Evolutionary conservation across 2,888 invertebrate species (phyloP).

Genomic region (Stictocephala bisonia): DNA sequence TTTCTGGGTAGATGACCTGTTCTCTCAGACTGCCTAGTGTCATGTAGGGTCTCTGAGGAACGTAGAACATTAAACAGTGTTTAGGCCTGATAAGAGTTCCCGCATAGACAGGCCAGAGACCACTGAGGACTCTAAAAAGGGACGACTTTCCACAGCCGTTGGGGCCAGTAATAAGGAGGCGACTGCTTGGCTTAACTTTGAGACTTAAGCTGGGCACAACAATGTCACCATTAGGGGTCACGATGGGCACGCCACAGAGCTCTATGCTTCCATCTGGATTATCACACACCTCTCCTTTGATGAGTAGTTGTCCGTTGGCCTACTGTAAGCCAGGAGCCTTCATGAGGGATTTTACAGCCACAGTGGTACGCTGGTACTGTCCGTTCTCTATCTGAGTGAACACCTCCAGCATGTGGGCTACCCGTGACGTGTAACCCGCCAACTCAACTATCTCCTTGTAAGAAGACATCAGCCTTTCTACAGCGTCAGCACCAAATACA

Average conservation of each 20-base stretch:
- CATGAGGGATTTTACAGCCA: conserved; percentile 49
- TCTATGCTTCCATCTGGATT: conserved; percentile 80
- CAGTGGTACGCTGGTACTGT: conserved; percentile 73
- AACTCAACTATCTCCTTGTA: conserved; percentile 97
- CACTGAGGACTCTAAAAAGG: conserved; percentile 91
- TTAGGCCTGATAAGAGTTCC: conserved; percentile 73
- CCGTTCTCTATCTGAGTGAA: conserved; percentile 92
- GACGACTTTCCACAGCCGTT: conserved; percentile 95
- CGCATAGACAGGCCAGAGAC: conserved; percentile 93
- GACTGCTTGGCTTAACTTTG: conserved; percentile 82
- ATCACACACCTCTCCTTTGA: conserved; percentile 76
- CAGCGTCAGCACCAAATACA: conserved; percentile 93
- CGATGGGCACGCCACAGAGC: conserved; percentile 87
- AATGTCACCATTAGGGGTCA: conserved; percentile 95
- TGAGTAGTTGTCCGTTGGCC: conserved; percentile 76
- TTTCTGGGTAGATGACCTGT: conserved; percentile 97
- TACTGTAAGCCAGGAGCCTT: conserved; percentile 74
- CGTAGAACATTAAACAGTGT: conserved; percentile 83
- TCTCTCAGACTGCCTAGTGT: conserved; percentile 92
- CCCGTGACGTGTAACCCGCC: conserved; percentile 95
- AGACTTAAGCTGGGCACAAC: conserved; percentile 88
- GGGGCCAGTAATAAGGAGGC: conserved; percentile 94
- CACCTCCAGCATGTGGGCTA: conserved; percentile 94
- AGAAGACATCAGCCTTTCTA: conserved; percentile 97
- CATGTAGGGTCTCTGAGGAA: conserved; percentile 97